A percentile compares a stretch with the other conserved stretches of the same genome.
These are phyloP conservation scores for Chironomus riparius DNA, from an alignment of 2,888 invertebrate species.

Conservation along the genomic window DNA sequence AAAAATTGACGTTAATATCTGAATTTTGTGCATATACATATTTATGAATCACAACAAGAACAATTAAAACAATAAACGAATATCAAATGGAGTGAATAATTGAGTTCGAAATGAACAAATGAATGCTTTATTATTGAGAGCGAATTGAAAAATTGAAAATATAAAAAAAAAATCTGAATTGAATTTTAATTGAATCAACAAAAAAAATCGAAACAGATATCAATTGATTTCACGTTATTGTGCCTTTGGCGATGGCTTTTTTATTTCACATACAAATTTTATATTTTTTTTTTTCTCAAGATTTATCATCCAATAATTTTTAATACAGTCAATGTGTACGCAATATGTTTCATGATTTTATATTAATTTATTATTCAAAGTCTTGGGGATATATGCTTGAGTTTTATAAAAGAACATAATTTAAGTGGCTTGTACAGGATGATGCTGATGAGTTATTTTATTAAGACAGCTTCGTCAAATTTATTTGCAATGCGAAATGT, in stretches of 20 bases:
- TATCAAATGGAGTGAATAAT: constrained; percentile 23
- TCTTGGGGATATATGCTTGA: too few relatives aligned
- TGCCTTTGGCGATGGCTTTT: not conserved
- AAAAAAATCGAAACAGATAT: constrained; percentile 15
- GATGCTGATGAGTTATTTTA: too few relatives aligned
- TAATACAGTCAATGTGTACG: too few relatives aligned
- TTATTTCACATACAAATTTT: not conserved
- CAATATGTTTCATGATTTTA: too few relatives aligned
- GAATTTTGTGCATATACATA: too few relatives aligned
- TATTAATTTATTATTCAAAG: too few relatives aligned
- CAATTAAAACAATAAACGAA: constrained; percentile 4
- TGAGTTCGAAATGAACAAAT: constrained; percentile 20
- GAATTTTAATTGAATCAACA: constrained; percentile 26
- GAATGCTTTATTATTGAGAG: not conserved
- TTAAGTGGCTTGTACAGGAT: too few relatives aligned
- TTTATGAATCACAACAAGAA: too few relatives aligned
- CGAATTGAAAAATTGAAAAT: not conserved
- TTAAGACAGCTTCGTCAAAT: too few relatives aligned
- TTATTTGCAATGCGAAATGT: too few relatives aligned
- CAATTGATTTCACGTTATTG: constrained; percentile 25
- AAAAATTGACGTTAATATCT: too few relatives aligned
- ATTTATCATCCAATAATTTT: not conserved
- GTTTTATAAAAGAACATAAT: too few relatives aligned
- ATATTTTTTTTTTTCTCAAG: not conserved
- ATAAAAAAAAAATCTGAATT: not conserved